Evolutionary conservation across 2,113 vertebrate genomes (phyloP), one percentile per base, ranked within the genome.

Genomic region (Scalopus aquaticus): DNA sequence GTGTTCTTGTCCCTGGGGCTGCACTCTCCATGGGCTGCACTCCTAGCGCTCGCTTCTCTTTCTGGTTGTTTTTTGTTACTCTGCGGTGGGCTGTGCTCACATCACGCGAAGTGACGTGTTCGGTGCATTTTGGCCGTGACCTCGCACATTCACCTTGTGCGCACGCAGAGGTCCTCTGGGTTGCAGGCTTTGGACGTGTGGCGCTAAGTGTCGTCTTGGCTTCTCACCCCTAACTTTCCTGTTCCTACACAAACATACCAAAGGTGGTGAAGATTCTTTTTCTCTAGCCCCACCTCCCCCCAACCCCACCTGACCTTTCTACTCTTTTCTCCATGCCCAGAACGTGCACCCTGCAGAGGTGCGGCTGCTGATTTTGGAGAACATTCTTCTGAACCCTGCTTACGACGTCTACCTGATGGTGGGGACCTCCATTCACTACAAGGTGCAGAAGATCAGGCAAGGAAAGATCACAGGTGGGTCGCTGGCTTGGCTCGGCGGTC

Each of bases 391-490:
- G 96, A 99, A 98, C 95, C 99, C 99, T 3, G 98, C 99, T 0
- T 98, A 98, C 35, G 99, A 99, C 9, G 95, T 99, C 86, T 99
- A 99, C 98, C 98, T 99, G 83, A 95, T 99, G 95, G 99, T 98
- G 28, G 99, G 99, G 96, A 99, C 99, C 6, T 99, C 99, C 70
- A 97, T 99, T 90, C 97, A 95, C 70, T 99, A 99, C 98, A 98
- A 96, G 97, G 99, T 99, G 92, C 99, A 99, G 98, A 99, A 99
- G 98, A 98, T 99, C 96, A 98, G 99, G 42, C 99, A 99, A 95
- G 99, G 99, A 54, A 99, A 99, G 42, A 99, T 99, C 69, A 98
- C 99, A 98, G 99, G 99, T 99, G 94, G 74, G 98, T 97, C 49
- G 1, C 1, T n/a, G 49, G 9, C 42, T 56, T 22, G 16, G 17